Evolutionary conservation across 2,888 invertebrate species (phyloP), one percentile per base, ranked within the genome.

Genomic region (Eupithecia exiguata): DNA sequence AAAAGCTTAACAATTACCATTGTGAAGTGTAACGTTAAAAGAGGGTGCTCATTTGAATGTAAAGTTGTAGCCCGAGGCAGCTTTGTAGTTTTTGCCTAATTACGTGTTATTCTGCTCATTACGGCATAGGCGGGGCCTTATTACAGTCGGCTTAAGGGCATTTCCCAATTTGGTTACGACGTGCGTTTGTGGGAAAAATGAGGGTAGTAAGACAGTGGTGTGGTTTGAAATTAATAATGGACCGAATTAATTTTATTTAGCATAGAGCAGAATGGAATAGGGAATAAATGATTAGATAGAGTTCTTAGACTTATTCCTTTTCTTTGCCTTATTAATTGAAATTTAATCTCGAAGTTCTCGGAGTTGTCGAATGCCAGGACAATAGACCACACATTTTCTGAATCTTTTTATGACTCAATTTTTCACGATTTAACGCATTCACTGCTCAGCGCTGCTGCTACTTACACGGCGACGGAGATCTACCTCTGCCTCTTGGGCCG

Each of bases 31-130:
- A 16, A 65, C 38, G n/a, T 18, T 38, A 38, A 36, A 38, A 38
- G 65, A 65, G 89, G 90, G 91, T 87, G 91, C 88, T 91, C 90
- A 92, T 93, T 92, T 93, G 89, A 92, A 93, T 92, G 89, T 86
- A 83, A 89, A 89, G 87, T 86, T 40, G 40, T 65, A 1, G 40
- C 66, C 66, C 6, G 16, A 66, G 66, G 66, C 66, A 40, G 89
- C 92, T 92, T 92, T 91, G 92, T 92, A 92, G 92, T 93, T 91
- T 91, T 91, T 91, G 89, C 86, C 88, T 91, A 92, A 92, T 93
- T 92, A 89, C 90, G 84, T 87, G 84, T 87, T 88, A 82, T 84
- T 83, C 84, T 85, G 84, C 86, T 92, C 92, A 89, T 92, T 90
- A 90, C 80, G 77, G 77, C 72, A 77, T 83, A 88, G 90, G 90